Conservation (phyloP, 2,888 invertebrate genomes). For the Parnassius smintheus region DNA sequence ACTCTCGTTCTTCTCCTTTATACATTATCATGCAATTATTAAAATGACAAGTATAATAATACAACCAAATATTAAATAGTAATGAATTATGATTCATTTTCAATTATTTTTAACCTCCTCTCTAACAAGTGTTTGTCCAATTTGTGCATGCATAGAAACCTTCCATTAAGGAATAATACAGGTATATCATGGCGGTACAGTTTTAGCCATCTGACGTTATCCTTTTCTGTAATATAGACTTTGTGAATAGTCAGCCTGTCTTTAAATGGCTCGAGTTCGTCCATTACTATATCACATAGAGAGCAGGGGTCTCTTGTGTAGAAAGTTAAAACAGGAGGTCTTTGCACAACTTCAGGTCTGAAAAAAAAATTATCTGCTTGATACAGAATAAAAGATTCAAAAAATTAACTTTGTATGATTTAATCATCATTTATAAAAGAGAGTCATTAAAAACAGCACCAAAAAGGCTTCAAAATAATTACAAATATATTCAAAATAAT, state of each 20-base stretch:
- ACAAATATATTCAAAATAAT: background rate
- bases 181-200: slow-evolving; percentile 93
- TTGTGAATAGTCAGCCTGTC: slow-evolving; percentile 84
- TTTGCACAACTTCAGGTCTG: slow-evolving; percentile 65
- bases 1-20: no score
- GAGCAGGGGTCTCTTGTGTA: slow-evolving; percentile 92
- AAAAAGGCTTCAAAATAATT: slow-evolving; percentile 7
- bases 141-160: slow-evolving; percentile 89
- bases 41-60: background rate
- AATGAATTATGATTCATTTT: slow-evolving; percentile 40
- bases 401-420: slow-evolving; percentile 33
- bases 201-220: slow-evolving; percentile 86
- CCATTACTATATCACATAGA: slow-evolving; percentile 89
- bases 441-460: slow-evolving; percentile 17
- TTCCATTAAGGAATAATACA: slow-evolving; percentile 91
- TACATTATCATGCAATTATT: no score
- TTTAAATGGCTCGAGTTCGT: slow-evolving; percentile 82
- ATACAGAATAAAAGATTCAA: slow-evolving; percentile 24
- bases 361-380: slow-evolving; percentile 38
- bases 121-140: slow-evolving; percentile 82
- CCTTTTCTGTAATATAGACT: slow-evolving; percentile 88
- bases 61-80: background rate
- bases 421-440: slow-evolving; percentile 29
- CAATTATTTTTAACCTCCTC: slow-evolving; percentile 67
- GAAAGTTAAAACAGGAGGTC: slow-evolving; percentile 85